Conservation (phyloP, 2,113 vertebrate genomes). For the Tragelaphus buxtoni region DNA sequence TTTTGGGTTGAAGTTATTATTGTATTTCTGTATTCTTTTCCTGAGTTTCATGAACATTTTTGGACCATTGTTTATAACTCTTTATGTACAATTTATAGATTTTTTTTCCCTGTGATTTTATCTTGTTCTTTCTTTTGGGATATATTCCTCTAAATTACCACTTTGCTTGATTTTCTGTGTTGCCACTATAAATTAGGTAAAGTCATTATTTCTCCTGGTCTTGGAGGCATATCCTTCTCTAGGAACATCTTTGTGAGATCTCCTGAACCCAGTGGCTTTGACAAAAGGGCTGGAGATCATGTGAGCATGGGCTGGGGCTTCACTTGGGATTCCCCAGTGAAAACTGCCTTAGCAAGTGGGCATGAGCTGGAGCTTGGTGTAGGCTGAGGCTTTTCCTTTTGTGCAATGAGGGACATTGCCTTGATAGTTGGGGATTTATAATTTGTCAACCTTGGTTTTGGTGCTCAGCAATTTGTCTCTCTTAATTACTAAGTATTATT, state of each 20-base stretch:
- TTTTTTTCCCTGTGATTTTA: not conserved
- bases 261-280: not conserved
- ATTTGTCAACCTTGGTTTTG: not conserved
- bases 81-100: not conserved
- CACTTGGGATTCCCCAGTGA: not conserved
- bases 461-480: not conserved
- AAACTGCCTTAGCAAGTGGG: not conserved
- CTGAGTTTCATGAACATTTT: not conserved
- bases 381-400: not conserved
- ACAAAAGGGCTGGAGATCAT: not conserved
- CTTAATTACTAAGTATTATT: not conserved
- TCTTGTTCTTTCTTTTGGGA: not conserved
- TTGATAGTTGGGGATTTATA: not conserved
- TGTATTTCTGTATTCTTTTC: not conserved
- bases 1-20: not conserved
- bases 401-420: not conserved
- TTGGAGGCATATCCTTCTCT: not conserved
- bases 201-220: not conserved
- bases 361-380: not conserved
- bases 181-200: not conserved
- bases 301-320: not conserved
- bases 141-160: not conserved
- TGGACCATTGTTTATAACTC: not conserved
- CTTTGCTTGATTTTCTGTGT: not conserved
- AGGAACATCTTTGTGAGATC: not conserved